Evolutionary conservation across 2,888 invertebrate genomes (phyloP).

Genomic region (Oscheius sp.): DNA sequence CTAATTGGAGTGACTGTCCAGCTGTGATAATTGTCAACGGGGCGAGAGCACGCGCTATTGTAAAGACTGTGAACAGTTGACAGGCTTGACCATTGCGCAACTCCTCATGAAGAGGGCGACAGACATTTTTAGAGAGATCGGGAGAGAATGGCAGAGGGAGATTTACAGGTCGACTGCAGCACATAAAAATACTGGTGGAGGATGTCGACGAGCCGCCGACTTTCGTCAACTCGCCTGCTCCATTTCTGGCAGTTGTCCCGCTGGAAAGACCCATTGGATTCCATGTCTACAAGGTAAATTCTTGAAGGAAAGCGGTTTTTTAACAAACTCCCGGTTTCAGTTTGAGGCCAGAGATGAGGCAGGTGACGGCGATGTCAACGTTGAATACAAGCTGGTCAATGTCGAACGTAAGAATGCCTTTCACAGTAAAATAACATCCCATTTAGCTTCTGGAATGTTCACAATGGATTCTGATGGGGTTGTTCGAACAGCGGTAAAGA

Average conservation of each 20-base stretch:
- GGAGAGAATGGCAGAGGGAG: conserved; percentile 1
- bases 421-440: too few species aligned
- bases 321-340: too few species aligned
- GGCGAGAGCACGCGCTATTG: not conserved
- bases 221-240: conserved; percentile 94
- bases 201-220: conserved; percentile 88
- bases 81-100: conserved; percentile 10
- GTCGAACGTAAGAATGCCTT: conserved; percentile 68
- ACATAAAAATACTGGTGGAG: conserved; percentile 53
- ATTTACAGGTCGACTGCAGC: conserved; percentile 49
- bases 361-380: conserved; percentile 78
- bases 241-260: conserved; percentile 82
- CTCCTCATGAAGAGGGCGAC: not conserved
- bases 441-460: conserved; percentile 66
- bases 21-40: conserved; percentile 31
- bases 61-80: conserved; percentile 1
- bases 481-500: conserved; percentile 62
- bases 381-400: conserved; percentile 67
- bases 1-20: conserved; percentile 25
- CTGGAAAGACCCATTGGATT: conserved; percentile 62
- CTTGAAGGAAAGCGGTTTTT: conserved; percentile 31
- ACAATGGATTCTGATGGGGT: conserved; percentile 64
- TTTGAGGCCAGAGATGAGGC: conserved; percentile 95
- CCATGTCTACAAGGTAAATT: conserved; percentile 66
- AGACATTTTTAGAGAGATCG: not conserved